Evolutionary conservation across 2,888 invertebrate species (phyloP), one percentile per base, ranked within the genome.

Genomic region (Aproaerema taeniolella): DNA sequence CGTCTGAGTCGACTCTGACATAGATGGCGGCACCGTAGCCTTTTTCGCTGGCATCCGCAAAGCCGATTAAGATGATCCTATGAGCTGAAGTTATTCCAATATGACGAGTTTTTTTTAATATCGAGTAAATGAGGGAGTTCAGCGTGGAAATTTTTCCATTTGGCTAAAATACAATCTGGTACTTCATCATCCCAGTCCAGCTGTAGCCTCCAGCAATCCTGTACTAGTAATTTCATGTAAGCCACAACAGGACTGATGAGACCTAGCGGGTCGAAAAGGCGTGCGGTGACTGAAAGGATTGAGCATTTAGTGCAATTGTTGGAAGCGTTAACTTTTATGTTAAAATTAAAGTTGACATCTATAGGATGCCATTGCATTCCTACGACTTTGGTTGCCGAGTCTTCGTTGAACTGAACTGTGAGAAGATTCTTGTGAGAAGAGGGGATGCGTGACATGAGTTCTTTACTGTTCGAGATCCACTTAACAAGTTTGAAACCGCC

Each of bases 401-500:
- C 36, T 2, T 12, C n/a, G 12, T 41, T 37, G 29, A 41, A 41
- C n/a, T 41, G 26, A 10, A 36, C 12, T 13, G 10, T 9, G 3
- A 14, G 31, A 0, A 28, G 16, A 26, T 10, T 29, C 13, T 29
- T 37, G 15, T 26, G 28, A 8, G 31, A 11, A 6, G 2, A 8
- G 5, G 39, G 43, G 12, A 40, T 39, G 8, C 15, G 30, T 10
- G 31, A 9, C 9, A 43, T 15, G 9, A 40, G 20, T 14, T 33
- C 29, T 10, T 26, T 17, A n/a, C 13, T 30, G 10, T 40, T 40
- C 9, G 35, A 35, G 4, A 38, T 32, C 41, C 41, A 44, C 29
- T 44, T 44, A 1, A 38, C 38, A 8, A 44, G 9, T 2, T 44
- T 41, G 10, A 45, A 45, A 8, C 41, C 41, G 17, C 45, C 45